Evolutionary conservation across 2,888 invertebrate genomes (phyloP).

Genomic region (Xestia sexstrigata): DNA sequence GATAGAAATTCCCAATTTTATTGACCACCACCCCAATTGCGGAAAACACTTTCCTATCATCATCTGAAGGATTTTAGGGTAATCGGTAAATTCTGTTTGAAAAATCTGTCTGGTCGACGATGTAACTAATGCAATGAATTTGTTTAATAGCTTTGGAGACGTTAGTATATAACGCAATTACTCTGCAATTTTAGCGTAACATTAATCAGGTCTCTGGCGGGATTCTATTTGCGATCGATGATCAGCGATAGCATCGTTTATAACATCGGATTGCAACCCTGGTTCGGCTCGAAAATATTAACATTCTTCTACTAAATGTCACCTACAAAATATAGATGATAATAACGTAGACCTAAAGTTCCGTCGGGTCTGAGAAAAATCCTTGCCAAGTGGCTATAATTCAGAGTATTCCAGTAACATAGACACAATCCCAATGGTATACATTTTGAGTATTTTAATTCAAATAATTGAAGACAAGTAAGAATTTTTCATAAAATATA

Average conservation of each 20-base stretch:
- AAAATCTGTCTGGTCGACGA: neutral
- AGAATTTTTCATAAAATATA: neutral
- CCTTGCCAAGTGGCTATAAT: neutral
- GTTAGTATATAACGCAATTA: neutral
- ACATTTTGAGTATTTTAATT: neutral
- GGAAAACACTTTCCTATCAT: neutral
- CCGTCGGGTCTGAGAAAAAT: neutral
- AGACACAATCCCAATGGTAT: too few relatives aligned
- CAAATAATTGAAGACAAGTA: too few relatives aligned
- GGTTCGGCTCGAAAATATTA: neutral
- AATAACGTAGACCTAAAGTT: neutral
- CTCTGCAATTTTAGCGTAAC: neutral
- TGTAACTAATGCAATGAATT: neutral
- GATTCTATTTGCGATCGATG: slow-evolving; percentile 20
- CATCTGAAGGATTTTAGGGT: neutral
- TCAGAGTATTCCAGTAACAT: neutral
- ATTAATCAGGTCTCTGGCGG: slow-evolving; percentile 7
- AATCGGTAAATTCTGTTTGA: neutral
- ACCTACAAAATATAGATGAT: neutral
- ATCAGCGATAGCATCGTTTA: slow-evolving; percentile 7
- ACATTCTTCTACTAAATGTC: neutral
- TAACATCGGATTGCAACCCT: neutral
- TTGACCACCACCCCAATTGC: neutral
- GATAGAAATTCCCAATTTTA: neutral
- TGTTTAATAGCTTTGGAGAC: neutral